Conservation (phyloP, 92 coral and sea anemone species). For the Isaurus tuberculatus region DNA sequence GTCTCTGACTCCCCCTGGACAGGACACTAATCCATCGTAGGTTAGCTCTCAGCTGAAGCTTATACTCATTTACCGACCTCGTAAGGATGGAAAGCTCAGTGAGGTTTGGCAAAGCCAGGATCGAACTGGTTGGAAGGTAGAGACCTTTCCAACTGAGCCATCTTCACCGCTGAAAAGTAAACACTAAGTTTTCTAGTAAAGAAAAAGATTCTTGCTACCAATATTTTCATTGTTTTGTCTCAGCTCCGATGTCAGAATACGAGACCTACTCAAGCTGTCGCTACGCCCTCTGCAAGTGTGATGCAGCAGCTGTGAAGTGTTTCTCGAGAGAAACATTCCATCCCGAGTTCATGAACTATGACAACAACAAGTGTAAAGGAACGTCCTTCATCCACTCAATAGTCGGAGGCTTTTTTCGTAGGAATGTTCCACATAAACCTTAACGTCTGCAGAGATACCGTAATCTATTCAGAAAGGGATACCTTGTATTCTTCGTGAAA, state of each 20-base stretch:
- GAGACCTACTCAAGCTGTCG: neutral
- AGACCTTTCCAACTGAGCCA: no score
- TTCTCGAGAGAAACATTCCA: slow-evolving; percentile 15
- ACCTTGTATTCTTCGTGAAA: no score
- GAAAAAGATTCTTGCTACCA: no score
- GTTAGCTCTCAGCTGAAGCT: no score
- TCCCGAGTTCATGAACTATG: slow-evolving; percentile 1
- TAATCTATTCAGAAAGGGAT: neutral
- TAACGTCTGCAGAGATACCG: neutral
- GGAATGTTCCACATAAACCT: neutral
- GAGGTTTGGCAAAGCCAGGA: no score
- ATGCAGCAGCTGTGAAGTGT: slow-evolving; percentile 32
- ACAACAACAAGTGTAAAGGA: slow-evolving; percentile 12
- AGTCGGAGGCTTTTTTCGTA: slow-evolving; percentile 15
- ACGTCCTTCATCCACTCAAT: neutral
- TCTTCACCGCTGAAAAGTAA: no score
- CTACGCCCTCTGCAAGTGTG: slow-evolving; percentile 25
- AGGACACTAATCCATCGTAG: no score
- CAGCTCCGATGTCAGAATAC: slow-evolving; percentile 26
- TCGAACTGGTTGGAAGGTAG: no score
- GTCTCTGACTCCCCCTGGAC: no score
- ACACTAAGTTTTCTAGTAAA: no score
- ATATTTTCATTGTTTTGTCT: neutral
- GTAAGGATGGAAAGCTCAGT: no score
- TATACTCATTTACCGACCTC: no score